Evolutionary conservation across 2,113 vertebrate species (phyloP).

Genomic region (Petromus typicus): DNA sequence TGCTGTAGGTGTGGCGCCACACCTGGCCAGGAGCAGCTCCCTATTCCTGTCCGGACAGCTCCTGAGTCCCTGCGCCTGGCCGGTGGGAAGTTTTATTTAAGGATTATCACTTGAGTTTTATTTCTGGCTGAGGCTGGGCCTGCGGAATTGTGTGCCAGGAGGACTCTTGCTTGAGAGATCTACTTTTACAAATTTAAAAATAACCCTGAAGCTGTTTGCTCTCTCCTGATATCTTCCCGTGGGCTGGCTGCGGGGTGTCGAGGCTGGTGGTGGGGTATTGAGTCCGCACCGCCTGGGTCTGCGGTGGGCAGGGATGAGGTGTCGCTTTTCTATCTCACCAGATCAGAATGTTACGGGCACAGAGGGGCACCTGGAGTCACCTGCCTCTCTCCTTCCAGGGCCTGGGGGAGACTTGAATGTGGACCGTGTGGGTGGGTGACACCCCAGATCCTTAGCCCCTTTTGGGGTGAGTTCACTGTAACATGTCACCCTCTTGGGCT

Average conservation of each 20-base stretch:
- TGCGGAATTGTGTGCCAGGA: conserved; percentile 43
- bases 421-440: rapidly evolving
- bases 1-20: neutral
- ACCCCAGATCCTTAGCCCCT: neutral
- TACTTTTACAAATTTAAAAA: conserved; percentile 65
- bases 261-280: neutral
- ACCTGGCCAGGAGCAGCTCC: rapidly evolving
- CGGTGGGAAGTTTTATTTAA: conserved; percentile 43
- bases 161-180: conserved; percentile 33
- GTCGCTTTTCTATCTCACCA: rapidly evolving
- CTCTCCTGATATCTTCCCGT: neutral
- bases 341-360: neutral
- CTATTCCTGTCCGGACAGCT: neutral
- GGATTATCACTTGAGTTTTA: conserved; percentile 66
- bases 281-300: rapidly evolving
- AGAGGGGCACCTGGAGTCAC: rapidly evolving
- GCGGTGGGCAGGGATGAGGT: rapidly evolving
- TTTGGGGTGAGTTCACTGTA: rapidly evolving
- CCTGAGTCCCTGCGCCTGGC: neutral
- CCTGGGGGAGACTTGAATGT: neutral
- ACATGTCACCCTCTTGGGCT: rapidly evolving
- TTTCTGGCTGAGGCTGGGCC: conserved; percentile 50
- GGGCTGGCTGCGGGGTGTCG: neutral
- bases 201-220: conserved; percentile 40
- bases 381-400: neutral